phyloP scores from a whole-genome alignment of 2,797 vertebrate genomes.

The Tamandua tetradactyla region DNA sequence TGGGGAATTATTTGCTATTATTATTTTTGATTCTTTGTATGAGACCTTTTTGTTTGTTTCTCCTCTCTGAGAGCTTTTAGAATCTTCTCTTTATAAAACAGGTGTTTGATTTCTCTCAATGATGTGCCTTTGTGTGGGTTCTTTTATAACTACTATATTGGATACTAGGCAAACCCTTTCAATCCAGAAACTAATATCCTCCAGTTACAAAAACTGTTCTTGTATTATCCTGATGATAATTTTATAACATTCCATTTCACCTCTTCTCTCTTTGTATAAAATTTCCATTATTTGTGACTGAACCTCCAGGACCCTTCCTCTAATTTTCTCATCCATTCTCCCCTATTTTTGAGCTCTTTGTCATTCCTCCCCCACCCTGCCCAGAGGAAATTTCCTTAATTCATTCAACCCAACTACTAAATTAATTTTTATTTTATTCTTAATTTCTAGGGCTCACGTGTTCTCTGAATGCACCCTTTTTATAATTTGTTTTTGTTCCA shows the following conservation, averaged over 20 bases:
- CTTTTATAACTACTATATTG: background rate
- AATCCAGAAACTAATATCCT: slow-evolving; percentile 23
- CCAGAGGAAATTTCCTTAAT: background rate
- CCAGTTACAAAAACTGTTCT: background rate
- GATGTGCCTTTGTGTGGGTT: background rate
- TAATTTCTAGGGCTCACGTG: background rate
- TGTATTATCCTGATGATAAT: background rate
- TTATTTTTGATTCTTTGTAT: background rate
- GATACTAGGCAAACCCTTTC: background rate
- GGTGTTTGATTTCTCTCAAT: slow-evolving; percentile 16
- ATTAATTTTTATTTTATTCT: background rate
- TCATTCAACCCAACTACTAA: background rate
- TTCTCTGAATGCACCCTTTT: background rate
- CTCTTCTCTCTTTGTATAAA: background rate
- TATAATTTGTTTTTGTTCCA: slow-evolving; percentile 44
- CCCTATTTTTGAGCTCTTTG: background rate
- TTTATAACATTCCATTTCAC: background rate
- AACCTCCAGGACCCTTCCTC: background rate
- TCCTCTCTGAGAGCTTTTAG: background rate
- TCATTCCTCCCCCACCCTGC: too few relatives aligned
- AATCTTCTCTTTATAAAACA: background rate
- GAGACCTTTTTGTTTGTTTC: slow-evolving; percentile 5
- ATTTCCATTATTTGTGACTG: background rate
- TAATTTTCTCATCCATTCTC: slow-evolving; percentile 13
- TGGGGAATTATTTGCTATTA: background rate